Conservation (phyloP, 2,888 invertebrate genomes). For the Neoascia interrupta region DNA sequence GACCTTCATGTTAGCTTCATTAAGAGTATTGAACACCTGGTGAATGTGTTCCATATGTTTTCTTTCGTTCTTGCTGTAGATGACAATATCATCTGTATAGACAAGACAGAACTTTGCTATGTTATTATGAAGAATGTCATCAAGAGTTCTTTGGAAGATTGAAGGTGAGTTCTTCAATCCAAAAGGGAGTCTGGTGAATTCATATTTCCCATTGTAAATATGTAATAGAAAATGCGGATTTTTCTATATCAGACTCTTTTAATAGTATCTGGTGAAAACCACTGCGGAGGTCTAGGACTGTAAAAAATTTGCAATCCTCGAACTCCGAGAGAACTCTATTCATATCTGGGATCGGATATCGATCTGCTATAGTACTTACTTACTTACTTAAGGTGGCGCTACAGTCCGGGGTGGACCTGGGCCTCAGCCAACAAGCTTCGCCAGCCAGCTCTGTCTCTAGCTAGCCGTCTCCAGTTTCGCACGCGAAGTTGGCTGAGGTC, state of each 20-base stretch:
- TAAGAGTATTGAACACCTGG: not conserved
- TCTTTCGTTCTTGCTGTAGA: slow-evolving; percentile 9
- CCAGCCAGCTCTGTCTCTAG: no score
- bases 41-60: not conserved
- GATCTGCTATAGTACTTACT: not conserved
- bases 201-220: not conserved
- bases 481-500: no score
- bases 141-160: slow-evolving; percentile 22
- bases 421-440: no score
- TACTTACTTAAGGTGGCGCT: no score
- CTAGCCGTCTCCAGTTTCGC: no score
- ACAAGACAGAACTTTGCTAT: slow-evolving; percentile 22
- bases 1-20: not conserved
- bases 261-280: not conserved
- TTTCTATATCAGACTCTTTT: not conserved
- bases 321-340: not conserved
- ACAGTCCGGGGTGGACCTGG: no score
- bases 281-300: not conserved
- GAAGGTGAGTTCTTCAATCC: slow-evolving; percentile 6
- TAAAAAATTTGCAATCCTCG: not conserved
- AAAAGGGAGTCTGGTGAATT: not conserved
- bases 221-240: not conserved
- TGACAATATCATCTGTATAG: slow-evolving; percentile 35
- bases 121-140: slow-evolving; percentile 24
- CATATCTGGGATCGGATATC: not conserved